Conservation (phyloP, 2,888 invertebrate species). For the Neria commutata region DNA sequence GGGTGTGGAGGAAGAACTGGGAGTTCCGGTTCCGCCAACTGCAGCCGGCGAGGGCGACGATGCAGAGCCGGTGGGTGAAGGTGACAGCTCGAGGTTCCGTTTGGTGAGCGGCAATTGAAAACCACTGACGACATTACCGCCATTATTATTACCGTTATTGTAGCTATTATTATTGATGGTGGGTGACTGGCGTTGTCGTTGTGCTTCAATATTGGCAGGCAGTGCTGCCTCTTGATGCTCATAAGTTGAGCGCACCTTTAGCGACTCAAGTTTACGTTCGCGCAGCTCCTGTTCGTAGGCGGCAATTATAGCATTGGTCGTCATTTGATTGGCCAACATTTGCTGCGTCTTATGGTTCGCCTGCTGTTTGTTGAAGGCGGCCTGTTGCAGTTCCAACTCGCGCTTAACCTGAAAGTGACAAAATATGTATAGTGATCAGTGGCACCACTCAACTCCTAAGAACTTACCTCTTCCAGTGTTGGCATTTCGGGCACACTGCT, state of each 20-base stretch:
- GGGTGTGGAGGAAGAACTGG: constrained; percentile 13
- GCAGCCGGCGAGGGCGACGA: constrained; percentile 40
- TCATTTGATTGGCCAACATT: constrained; percentile 26
- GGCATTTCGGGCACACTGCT: constrained; percentile 40
- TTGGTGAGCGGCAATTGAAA: constrained; percentile 13
- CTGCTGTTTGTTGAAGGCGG: constrained; percentile 53
- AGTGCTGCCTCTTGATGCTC: constrained; percentile 36
- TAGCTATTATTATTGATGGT: constrained; percentile 19
- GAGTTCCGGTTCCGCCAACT: neutral
- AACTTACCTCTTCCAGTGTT: constrained; percentile 49
- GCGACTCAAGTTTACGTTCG: constrained; percentile 39
- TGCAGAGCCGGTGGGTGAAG: constrained; percentile 53
- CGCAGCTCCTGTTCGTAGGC: constrained; percentile 45
- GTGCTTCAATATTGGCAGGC: constrained; percentile 30
- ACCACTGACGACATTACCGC: neutral
- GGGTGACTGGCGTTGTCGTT: constrained; percentile 26
- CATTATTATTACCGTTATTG: neutral
- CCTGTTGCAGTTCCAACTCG: constrained; percentile 59
- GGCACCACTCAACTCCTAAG: neutral
- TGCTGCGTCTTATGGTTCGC: constrained; percentile 55
- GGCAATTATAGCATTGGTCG: constrained; percentile 45
- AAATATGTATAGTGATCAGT: neutral
- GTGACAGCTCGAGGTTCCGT: constrained; percentile 43
- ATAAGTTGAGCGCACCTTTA: constrained; percentile 23
- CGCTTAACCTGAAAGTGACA: constrained; percentile 35